phyloP scores from a whole-genome alignment of 2,888 invertebrate species.

The Pocota personata region DNA sequence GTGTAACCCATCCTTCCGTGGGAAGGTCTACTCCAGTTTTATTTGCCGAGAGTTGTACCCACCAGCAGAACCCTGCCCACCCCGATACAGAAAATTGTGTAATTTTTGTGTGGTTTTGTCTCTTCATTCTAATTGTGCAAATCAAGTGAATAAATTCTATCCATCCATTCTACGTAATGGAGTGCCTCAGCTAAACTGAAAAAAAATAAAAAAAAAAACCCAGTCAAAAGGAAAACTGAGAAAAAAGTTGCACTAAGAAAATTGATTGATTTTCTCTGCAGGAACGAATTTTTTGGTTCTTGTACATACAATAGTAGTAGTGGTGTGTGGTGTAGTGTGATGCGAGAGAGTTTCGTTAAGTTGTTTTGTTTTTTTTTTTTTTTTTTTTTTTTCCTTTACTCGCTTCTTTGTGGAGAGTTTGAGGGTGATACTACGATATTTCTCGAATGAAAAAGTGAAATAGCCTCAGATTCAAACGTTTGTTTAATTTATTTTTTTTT shows the following conservation, averaged over 20 bases:
- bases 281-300: conserved; percentile 53
- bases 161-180: conserved; percentile 37
- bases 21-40: background rate
- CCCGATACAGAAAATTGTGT: conserved; percentile 37
- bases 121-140: conserved; percentile 1
- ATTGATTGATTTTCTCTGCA: conserved; percentile 73
- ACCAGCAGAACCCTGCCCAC: background rate
- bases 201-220: conserved; percentile 65
- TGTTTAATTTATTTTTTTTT: conserved; percentile 39
- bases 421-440: background rate
- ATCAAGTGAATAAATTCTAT: conserved; percentile 32
- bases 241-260: conserved; percentile 66
- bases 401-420: conserved; percentile 31
- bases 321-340: conserved; percentile 40
- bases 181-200: conserved; percentile 55
- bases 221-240: conserved; percentile 45
- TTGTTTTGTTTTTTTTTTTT: conserved; percentile 24
- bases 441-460: conserved; percentile 32
- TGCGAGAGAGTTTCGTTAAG: conserved; percentile 67
- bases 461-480: background rate
- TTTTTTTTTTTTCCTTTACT: conserved; percentile 10
- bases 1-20: background rate
- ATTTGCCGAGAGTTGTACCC: background rate
- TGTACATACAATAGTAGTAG: conserved; percentile 23
- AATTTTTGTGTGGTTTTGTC: conserved; percentile 56